Evolutionary conservation across 2,888 invertebrate genomes (phyloP).

Genomic region (Chymomyza fuscimana): DNA sequence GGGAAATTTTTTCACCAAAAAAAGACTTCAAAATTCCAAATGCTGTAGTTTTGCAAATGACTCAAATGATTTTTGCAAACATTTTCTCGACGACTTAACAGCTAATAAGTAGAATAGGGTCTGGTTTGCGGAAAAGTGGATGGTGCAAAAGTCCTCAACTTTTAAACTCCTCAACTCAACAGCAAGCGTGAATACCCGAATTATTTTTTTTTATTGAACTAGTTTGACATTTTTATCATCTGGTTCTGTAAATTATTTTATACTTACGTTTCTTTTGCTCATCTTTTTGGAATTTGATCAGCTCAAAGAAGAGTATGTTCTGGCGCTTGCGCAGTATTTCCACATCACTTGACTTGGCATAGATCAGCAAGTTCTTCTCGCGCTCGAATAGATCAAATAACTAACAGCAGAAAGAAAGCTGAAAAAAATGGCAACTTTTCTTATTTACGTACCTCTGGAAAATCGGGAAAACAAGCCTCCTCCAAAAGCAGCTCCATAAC

Average conservation of each 20-base stretch:
- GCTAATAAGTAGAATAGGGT: no score
- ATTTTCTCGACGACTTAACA: no score
- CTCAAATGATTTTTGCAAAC: no score
- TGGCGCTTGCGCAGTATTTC: constrained; percentile 75
- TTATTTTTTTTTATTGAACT: background rate
- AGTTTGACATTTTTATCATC: background rate
- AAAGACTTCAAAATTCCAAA: no score
- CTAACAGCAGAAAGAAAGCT: constrained; percentile 34
- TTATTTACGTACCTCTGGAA: constrained; percentile 62
- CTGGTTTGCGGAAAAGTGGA: no score
- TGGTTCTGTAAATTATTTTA: no score
- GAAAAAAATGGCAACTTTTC: background rate
- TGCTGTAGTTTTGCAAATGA: no score
- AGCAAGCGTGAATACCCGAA: background rate
- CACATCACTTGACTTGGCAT: constrained; percentile 75
- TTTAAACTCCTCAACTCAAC: no score
- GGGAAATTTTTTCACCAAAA: no score
- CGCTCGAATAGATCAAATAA: constrained; percentile 77
- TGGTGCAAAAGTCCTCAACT: no score
- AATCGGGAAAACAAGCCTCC: constrained; percentile 71
- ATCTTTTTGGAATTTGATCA: constrained; percentile 75
- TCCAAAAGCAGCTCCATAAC: constrained; percentile 83
- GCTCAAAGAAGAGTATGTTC: constrained; percentile 74
- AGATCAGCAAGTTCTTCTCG: constrained; percentile 75
- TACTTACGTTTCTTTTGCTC: constrained; percentile 59